A percentile compares a stretch with the other conserved stretches of the same genome.
Conservation (phyloP, 2,797 vertebrate genomes). For the Schizopygopsis pylzovi region DNA sequence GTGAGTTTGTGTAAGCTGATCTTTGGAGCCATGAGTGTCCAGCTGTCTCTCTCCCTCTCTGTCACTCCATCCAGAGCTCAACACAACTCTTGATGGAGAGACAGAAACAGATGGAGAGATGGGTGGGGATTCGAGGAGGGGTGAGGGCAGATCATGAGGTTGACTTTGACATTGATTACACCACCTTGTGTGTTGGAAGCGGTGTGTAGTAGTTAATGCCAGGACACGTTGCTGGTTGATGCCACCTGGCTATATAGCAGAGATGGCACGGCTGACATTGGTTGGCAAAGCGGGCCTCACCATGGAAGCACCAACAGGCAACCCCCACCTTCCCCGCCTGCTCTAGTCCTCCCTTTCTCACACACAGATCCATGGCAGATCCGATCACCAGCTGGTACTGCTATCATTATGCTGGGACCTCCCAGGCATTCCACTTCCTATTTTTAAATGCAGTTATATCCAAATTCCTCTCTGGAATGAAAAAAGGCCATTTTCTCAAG, state of each 20-base stretch:
- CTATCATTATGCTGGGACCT: slow-evolving; percentile 52
- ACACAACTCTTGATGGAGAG: too few species aligned
- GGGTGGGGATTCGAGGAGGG: slow-evolving; percentile 51
- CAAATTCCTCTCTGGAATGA: slow-evolving; percentile 65
- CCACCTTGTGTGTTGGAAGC: slow-evolving; percentile 66
- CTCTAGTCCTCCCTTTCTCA: slow-evolving; percentile 10
- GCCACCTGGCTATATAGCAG: slow-evolving; percentile 62
- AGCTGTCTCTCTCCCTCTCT: slow-evolving; percentile 68
- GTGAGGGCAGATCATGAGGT: slow-evolving; percentile 56
- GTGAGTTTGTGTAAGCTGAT: slow-evolving; percentile 69
- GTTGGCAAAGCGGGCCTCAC: slow-evolving; percentile 34
- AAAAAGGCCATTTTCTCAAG: slow-evolving; percentile 69
- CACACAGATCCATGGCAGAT: slow-evolving; percentile 49
- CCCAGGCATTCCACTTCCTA: slow-evolving; percentile 61
- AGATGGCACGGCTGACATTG: slow-evolving; percentile 44
- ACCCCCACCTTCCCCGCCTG: neutral
- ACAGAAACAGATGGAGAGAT: slow-evolving; percentile 73
- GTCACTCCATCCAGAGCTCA: slow-evolving; percentile 48
- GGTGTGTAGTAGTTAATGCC: slow-evolving; percentile 38
- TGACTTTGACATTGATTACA: slow-evolving; percentile 72
- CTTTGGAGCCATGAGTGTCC: slow-evolving; percentile 51
- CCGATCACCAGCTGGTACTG: slow-evolving; percentile 72
- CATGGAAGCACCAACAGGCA: slow-evolving; percentile 47
- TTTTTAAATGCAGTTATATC: slow-evolving; percentile 74
- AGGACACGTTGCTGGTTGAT: slow-evolving; percentile 48